Evolutionary conservation across 2,113 vertebrate species (phyloP).

Genomic region (Channa argus): DNA sequence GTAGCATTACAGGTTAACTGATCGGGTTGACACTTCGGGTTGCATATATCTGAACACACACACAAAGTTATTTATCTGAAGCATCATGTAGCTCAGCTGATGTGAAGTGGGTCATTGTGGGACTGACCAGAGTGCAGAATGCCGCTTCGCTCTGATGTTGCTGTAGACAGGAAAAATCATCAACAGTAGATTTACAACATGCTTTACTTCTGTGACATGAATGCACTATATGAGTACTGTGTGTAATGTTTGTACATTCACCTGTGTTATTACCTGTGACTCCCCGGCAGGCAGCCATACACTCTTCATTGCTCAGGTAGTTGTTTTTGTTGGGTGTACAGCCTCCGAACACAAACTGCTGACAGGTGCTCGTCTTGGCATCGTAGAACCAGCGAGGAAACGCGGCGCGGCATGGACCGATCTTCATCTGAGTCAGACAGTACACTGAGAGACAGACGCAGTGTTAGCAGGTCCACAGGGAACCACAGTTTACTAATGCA

Average conservation of each 20-base stretch:
- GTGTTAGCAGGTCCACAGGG: too few relatives aligned
- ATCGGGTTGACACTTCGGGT: constrained; percentile 70
- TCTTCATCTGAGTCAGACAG: constrained; percentile 85
- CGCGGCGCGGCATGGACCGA: constrained; percentile 89
- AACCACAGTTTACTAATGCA: too few relatives aligned
- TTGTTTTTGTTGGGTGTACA: constrained; percentile 93
- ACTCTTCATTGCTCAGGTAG: constrained; percentile 86
- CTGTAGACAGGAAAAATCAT: constrained; percentile 29
- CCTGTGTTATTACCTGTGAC: constrained; percentile 64
- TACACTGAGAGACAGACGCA: constrained; percentile 77
- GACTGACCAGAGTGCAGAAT: constrained; percentile 44
- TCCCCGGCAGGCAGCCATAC: constrained; percentile 83
- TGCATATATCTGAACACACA: constrained; percentile 75
- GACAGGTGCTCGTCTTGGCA: constrained; percentile 72
- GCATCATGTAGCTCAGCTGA: background rate
- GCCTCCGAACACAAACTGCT: constrained; percentile 89
- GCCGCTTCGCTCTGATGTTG: background rate
- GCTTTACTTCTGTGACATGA: too few relatives aligned
- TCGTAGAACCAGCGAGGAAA: constrained; percentile 93
- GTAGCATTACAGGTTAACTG: constrained; percentile 85
- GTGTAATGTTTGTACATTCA: too few relatives aligned
- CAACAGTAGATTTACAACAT: background rate
- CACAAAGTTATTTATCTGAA: background rate
- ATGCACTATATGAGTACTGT: too few relatives aligned
- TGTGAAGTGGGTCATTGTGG: constrained; percentile 16